phyloP scores from a whole-genome alignment of 2,113 vertebrate species.

The Fregata magnificens region DNA sequence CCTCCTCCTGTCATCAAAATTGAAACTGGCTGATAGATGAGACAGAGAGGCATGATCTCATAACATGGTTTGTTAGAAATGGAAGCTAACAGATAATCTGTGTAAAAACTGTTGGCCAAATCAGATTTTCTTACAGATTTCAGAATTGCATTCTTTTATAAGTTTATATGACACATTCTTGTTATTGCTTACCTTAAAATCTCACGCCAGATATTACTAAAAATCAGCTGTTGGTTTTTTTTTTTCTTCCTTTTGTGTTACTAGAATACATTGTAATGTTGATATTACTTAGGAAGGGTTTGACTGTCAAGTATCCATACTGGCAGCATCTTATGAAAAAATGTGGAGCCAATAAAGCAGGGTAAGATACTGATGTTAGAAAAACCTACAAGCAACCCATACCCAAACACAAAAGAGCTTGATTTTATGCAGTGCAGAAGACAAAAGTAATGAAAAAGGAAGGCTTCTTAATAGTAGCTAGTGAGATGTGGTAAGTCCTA shows the following conservation, averaged over 20 bases:
- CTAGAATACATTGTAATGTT: background rate
- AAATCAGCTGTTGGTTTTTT: background rate
- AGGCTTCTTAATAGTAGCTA: background rate
- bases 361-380: background rate
- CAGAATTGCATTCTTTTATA: slow-evolving; percentile 1
- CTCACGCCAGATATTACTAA: background rate
- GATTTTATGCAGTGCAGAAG: background rate
- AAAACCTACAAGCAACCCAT: background rate
- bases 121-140: slow-evolving; percentile 36
- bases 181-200: slow-evolving; percentile 27
- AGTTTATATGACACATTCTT: background rate
- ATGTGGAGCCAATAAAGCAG: background rate
- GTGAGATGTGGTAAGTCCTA: background rate
- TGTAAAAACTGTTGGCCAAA: slow-evolving; percentile 35
- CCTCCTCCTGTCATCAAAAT: slow-evolving; percentile 43
- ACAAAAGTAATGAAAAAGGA: background rate
- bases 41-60: slow-evolving; percentile 22
- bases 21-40: slow-evolving; percentile 46
- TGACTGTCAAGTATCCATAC: background rate
- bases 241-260: background rate
- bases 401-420: background rate
- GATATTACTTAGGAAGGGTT: background rate
- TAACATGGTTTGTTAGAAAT: slow-evolving; percentile 34
- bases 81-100: slow-evolving; percentile 31
- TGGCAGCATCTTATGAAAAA: background rate